Evolutionary conservation across 2,888 invertebrate genomes (phyloP).

Genomic region (Plusia festucae): DNA sequence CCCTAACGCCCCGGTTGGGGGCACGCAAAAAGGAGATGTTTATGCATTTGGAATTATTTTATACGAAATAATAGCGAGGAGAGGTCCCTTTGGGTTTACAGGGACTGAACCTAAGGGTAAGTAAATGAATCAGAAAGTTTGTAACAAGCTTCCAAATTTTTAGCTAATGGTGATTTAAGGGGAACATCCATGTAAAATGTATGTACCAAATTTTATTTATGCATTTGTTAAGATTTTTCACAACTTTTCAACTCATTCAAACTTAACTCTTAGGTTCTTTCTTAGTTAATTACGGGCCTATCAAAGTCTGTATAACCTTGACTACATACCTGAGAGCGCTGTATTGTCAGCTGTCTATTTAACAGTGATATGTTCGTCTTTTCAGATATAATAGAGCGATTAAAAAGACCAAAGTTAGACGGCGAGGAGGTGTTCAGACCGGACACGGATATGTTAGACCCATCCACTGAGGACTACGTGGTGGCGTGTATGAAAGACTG

Average conservation of each 20-base stretch:
- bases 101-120: constrained; percentile 95
- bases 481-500: constrained; percentile 95
- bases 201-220: no score
- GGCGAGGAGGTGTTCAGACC: constrained; percentile 94
- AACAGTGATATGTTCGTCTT: not conserved
- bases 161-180: no score
- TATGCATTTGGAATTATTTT: constrained; percentile 99
- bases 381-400: constrained; percentile 95
- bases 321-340: no score
- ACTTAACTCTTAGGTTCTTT: no score
- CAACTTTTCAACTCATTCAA: no score
- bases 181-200: no score
- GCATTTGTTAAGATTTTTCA: no score
- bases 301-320: no score
- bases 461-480: constrained; percentile 93
- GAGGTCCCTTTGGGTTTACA: constrained; percentile 96
- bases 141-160: no score
- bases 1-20: constrained; percentile 88
- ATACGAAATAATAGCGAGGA: constrained; percentile 97
- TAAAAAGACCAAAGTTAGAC: constrained; percentile 92
- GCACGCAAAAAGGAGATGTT: constrained; percentile 97
- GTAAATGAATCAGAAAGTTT: no score
- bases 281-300: no score
- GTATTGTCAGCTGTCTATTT: no score
- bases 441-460: constrained; percentile 92